Evolutionary conservation across 1,140 invertebrate genomes (phyloP).

Genomic region (Grapholita molesta): DNA sequence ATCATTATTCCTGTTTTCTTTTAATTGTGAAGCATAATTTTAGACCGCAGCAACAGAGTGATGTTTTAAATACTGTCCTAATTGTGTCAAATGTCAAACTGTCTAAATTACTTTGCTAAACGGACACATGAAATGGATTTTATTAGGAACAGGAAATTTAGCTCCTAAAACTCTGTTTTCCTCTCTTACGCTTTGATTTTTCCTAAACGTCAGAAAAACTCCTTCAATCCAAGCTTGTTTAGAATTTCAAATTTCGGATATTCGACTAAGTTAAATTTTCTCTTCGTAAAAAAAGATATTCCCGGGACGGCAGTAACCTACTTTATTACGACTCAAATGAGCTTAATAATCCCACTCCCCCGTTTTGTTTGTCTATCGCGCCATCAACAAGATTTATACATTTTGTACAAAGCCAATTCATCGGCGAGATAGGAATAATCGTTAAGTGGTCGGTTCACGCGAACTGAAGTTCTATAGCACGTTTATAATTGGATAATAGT

Average conservation of each 20-base stretch:
- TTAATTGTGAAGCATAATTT: no score
- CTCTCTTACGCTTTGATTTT: background rate
- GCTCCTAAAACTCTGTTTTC: background rate
- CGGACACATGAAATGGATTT: background rate
- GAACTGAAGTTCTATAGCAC: conserved; percentile 44
- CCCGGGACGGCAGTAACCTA: background rate
- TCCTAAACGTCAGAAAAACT: background rate
- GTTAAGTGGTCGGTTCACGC: conserved; percentile 19
- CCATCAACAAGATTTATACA: conserved; percentile 8
- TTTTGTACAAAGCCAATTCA: conserved; percentile 2
- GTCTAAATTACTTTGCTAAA: no score
- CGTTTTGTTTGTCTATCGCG: conserved; percentile 2
- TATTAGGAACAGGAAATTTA: background rate
- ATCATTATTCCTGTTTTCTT: no score
- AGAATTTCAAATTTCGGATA: background rate
- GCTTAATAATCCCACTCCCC: background rate
- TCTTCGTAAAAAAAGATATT: background rate
- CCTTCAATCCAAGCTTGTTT: background rate
- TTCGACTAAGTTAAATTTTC: background rate
- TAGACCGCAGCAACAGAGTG: no score
- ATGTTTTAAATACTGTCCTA: no score
- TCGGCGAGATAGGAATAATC: conserved; percentile 9
- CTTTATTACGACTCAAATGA: conserved; percentile 4
- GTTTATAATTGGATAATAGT: conserved; percentile 64
- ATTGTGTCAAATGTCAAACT: no score